A percentile compares a stretch with the other conserved stretches of the same genome.
Conservation (phyloP, 2,113 vertebrate species). For the Brachyhypopomus occidentalis region DNA sequence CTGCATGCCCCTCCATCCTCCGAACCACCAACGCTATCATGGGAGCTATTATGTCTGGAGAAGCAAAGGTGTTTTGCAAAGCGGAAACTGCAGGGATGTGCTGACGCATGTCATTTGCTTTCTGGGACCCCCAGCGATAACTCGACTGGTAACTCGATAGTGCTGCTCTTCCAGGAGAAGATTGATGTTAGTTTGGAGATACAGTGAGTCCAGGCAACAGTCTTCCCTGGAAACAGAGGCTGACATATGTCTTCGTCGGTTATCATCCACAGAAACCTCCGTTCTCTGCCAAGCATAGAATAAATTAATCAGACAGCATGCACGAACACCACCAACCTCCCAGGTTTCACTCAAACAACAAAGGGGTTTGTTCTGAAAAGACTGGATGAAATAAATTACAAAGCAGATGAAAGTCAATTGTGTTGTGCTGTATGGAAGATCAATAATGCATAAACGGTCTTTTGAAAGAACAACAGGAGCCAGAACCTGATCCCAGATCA, state of each 20-base stretch:
- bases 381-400: constrained; percentile 49
- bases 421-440: constrained; percentile 45
- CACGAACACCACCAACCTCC: constrained; percentile 4
- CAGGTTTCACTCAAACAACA: constrained; percentile 14
- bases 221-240: constrained; percentile 25
- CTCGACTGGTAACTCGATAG: constrained; percentile 1
- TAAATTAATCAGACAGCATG: constrained; percentile 3
- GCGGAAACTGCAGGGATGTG: neutral
- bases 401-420: constrained; percentile 53
- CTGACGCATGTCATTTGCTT: neutral
- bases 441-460: constrained; percentile 55
- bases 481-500: constrained; percentile 57
- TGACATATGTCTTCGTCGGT: constrained; percentile 7
- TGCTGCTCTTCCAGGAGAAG: neutral
- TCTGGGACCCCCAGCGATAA: neutral
- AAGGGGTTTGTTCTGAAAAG: constrained; percentile 42
- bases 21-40: neutral
- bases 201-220: neutral
- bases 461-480: constrained; percentile 53
- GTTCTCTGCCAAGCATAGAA: constrained; percentile 26
- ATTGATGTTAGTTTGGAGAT: neutral
- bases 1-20: no score
- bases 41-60: neutral
- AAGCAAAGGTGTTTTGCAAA: neutral
- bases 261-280: constrained; percentile 11